phyloP scores from a whole-genome alignment of 2,797 vertebrate species.

The Chaenodraco wilsoni region DNA sequence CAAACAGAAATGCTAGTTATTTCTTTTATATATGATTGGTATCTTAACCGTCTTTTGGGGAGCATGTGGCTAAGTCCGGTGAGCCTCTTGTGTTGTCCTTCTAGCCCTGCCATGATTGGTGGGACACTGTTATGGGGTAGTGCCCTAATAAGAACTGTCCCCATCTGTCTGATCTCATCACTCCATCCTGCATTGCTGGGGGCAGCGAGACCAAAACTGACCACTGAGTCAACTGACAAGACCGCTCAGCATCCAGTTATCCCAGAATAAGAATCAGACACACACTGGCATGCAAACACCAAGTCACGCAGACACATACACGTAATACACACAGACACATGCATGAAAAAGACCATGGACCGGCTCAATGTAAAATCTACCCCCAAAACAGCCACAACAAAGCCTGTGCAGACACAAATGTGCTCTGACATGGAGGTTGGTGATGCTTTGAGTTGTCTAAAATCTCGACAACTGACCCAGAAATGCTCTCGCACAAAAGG shows the following conservation, averaged over 20 bases:
- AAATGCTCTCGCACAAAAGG: conserved; percentile 65
- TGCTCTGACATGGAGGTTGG: conserved; percentile 72
- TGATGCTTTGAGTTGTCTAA: conserved; percentile 74
- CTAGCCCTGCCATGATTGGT: conserved; percentile 51
- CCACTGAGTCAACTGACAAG: conserved; percentile 82
- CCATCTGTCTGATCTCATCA: conserved; percentile 80
- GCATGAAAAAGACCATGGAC: conserved; percentile 58
- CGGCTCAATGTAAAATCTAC: conserved; percentile 34
- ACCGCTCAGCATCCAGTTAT: conserved; percentile 75
- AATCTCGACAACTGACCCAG: conserved; percentile 82
- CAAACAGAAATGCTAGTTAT: conserved; percentile 2
- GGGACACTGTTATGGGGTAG: conserved; percentile 52
- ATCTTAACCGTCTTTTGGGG: conserved; percentile 26
- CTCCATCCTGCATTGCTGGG: conserved; percentile 56
- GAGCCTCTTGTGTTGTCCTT: conserved; percentile 41
- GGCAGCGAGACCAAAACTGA: conserved; percentile 78
- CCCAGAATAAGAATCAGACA: conserved; percentile 38
- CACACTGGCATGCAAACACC: conserved; percentile 30
- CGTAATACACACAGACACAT: conserved; percentile 44
- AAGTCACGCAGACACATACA: conserved; percentile 10
- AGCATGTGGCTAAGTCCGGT: conserved; percentile 46
- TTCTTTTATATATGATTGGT: conserved; percentile 35
- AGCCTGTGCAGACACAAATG: conserved; percentile 69
- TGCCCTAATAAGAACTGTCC: conserved; percentile 67
- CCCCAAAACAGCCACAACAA: conserved; percentile 54